These are phyloP conservation scores for Acanthochromis polyacanthus DNA, from an alignment of 2,113 vertebrate genomes.

Conservation along the genomic window DNA sequence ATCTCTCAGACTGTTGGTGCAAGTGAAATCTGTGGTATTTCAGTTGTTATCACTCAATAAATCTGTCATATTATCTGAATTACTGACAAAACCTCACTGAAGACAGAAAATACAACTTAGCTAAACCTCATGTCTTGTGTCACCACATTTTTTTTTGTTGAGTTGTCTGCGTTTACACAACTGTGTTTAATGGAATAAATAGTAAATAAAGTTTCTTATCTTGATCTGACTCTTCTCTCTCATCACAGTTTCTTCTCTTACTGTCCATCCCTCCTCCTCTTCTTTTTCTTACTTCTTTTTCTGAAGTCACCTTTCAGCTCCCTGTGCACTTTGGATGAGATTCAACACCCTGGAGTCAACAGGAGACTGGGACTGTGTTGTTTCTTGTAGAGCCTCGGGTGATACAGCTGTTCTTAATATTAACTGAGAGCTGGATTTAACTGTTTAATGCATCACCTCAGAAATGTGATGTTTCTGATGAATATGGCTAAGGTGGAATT, in stretches of 20 bases:
- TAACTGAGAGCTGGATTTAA: slow-evolving; percentile 39
- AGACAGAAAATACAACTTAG: background rate
- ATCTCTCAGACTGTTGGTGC: too few relatives aligned
- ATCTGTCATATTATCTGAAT: too few relatives aligned
- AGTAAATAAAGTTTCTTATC: slow-evolving; percentile 13
- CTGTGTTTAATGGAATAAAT: slow-evolving; percentile 2
- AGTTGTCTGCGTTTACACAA: slow-evolving; percentile 3
- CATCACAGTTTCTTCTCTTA: background rate
- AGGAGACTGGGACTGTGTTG: slow-evolving; percentile 59
- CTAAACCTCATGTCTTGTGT: slow-evolving; percentile 1
- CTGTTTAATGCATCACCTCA: slow-evolving; percentile 18
- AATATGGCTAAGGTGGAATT: slow-evolving; percentile 8
- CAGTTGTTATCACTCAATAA: too few relatives aligned
- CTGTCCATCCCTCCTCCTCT: background rate
- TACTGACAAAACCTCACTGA: slow-evolving; percentile 4
- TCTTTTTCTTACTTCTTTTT: background rate
- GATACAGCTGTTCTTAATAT: slow-evolving; percentile 70
- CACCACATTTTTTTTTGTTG: background rate
- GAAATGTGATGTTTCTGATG: slow-evolving; percentile 4
- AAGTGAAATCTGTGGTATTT: too few relatives aligned
- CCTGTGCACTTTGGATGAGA: slow-evolving; percentile 38
- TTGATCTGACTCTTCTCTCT: slow-evolving; percentile 2
- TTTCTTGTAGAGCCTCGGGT: slow-evolving; percentile 68
- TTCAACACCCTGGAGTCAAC: slow-evolving; percentile 48
- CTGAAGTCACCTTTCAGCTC: slow-evolving; percentile 3